Base-by-base conservation (phyloP, 2,113 vertebrate genomes). In the Leptodactylus fuscus region DNA sequence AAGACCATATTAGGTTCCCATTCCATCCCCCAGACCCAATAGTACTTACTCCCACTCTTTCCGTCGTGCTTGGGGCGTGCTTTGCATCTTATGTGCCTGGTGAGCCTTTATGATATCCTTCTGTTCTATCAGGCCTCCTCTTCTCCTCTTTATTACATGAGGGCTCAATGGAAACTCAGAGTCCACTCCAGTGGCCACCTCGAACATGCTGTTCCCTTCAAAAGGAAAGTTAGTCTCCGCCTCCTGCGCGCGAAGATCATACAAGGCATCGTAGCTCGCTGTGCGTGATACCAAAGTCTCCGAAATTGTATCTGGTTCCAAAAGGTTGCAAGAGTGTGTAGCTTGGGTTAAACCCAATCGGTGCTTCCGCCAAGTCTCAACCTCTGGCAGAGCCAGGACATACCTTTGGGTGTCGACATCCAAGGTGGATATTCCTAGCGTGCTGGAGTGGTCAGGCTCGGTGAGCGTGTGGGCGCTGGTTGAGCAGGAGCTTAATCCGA, bases 11-110 rank as follows among this genome's bases (percentile, higher is more conserved):
- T n/a, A n/a, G n/a, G 24, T 1, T 69, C 70, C 12, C 22, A 34
- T n/a, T 51, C 7, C 18, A 71, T 38, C 12, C 34, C 46, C 29
- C 22, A 83, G 15, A 58, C 22, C 27, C 13, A 24, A 67, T 3
- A 36, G 55, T 94, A 98, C 97, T 98, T 91, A 98, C 98, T 99
- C 97, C 98, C 97, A 98, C 89, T 99, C 97, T 90, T 98, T 99
- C 91, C 98, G 96, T 49, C 95, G 91, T 0, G 98, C 98, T 90
- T 99, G 97, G 0, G 98, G 97, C 2, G 98, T 99, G 93, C 97
- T 99, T 89, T 99, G 97, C 89, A 99, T 97, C 94, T 99, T 99
- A 90, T 99, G 97, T 0, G 97, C 97, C 88, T 98, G 94, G 13
- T 99, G 98, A 0, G 98, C 98, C 90, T 97, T 98, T 91, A 99